Base-by-base conservation (phyloP, 1,140 invertebrate species). In the Drosophila melanica region DNA sequence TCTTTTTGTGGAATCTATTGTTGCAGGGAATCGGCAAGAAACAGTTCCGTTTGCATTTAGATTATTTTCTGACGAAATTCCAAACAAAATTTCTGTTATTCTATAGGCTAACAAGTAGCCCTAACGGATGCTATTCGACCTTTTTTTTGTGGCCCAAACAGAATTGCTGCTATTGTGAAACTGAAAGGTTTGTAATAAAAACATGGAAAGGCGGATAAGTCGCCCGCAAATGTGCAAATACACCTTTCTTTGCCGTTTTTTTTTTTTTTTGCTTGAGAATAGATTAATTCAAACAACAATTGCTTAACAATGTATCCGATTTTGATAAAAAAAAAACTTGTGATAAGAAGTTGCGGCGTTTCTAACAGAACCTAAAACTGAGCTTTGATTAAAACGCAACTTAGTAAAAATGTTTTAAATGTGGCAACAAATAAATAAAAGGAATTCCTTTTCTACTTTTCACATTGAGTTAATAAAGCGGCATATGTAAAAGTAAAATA, bases 11-110 rank as follows among this genome's bases (percentile, higher is more conserved):
- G 3, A 20, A 16, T 20, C 54, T 23, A 51, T 65, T 65, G 62
- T 66, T 65, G 33, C 20, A 47, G n/a, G 33, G 7, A 73, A 54
- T 54, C 54, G 48, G 51, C 63, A 64, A 64, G 77, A 64, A 86
- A 87, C 89, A 86, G 82, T 89, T 89, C 58, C 73, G 72, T 82
- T 89, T 82, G 82, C 84, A 87, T 87, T 87, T 89, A 79, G 68
- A 87, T 89, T 79, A 84, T 89, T 89, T 79, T 66, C 45, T 9
- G 14, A 9, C 16, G 18, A 16, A 20, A 45, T 35, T 54, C 11
- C 23, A 53, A 42, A 41, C n/a, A 33, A 14, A 7, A 37, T 35
- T 54, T 42, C 8, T 33, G 30, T 35, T 27, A 16, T 23, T 14
- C 33, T 12, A 14, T 18, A 59, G 27, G 48, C 35, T 54, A 54